A percentile compares a stretch with the other conserved stretches of the same genome.
phyloP scores from a whole-genome alignment of 2,888 invertebrate species.

The Octodonta nipae region DNA sequence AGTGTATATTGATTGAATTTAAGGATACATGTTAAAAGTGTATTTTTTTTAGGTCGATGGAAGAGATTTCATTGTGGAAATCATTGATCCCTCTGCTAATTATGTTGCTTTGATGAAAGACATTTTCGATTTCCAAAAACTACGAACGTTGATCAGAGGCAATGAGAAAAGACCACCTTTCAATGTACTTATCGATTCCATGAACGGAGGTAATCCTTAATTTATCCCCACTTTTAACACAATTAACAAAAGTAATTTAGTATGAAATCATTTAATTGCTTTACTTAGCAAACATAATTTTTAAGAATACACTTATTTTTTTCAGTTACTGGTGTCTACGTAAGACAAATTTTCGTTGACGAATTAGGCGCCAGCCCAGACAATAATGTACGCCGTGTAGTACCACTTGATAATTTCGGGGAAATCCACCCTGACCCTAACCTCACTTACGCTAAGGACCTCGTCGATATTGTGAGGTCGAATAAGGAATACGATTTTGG shows the following conservation, averaged over 20 bases:
- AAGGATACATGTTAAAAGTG: too few species aligned
- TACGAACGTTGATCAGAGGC: conserved; percentile 61
- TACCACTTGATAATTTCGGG: conserved; percentile 87
- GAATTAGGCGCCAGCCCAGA: conserved; percentile 64
- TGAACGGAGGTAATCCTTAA: conserved; percentile 93
- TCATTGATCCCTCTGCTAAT: conserved; percentile 82
- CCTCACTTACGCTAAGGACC: conserved; percentile 66
- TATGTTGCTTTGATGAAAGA: conserved; percentile 85
- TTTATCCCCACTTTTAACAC: too few species aligned
- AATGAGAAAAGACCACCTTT: conserved; percentile 49
- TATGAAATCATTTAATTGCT: too few species aligned
- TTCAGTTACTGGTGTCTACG: conserved; percentile 91
- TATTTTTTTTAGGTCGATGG: conserved; percentile 49
- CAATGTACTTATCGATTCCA: conserved; percentile 78
- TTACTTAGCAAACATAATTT: too few species aligned
- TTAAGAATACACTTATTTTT: not conserved
- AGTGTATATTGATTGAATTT: too few species aligned
- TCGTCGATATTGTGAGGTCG: conserved; percentile 48
- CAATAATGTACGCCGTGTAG: conserved; percentile 56
- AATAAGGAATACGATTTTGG: conserved; percentile 61
- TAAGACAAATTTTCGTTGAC: conserved; percentile 71
- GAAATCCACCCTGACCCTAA: conserved; percentile 97
- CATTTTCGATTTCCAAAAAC: conserved; percentile 84
- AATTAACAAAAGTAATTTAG: too few species aligned
- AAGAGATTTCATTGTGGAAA: conserved; percentile 63